Evolutionary conservation across 1,140 invertebrate genomes (phyloP), one percentile per base, ranked within the genome.

Genomic region (Stegodyphus mimosarum): DNA sequence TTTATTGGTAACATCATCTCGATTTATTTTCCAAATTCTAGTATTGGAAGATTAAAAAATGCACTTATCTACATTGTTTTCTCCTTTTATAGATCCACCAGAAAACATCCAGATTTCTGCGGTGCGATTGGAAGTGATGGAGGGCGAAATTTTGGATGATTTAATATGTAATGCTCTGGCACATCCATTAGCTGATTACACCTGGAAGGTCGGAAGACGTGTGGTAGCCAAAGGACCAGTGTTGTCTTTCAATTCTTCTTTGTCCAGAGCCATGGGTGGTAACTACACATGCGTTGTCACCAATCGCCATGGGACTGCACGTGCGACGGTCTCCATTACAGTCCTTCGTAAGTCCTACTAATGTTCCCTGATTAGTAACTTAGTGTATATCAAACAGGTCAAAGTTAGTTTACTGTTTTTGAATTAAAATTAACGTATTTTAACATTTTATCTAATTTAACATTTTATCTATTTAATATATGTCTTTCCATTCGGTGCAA

Each of bases 71-170:
- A 15, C 11, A 48, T 66, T 53, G 7, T 87, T 88, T 83, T 33
- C 87, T 72, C 67, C 53, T 64, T 70, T 90, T 89, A 71, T 91
- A 97, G 96, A 95, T 93, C 95, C 96, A 79, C 96, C 96, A 7
- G 95, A 96, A 89, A 94, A 96, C 88, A 93, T 96, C 87, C 94
- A 93, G 2, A 94, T 97, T 6, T 94, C 94, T 0, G 93, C 93
- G 13, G 91, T 91, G 66, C 90, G 93, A 53, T 92, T 97, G 50
- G 93, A 94, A 86, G 95, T 98, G 9, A 92, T 93, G 50, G 96
- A 96, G 89, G 94, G 94, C 84, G 93, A 94, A 86, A 94, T 87
- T 94, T 95, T 13, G 18, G 86, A 87, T 55, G 94, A 93, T 73
- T 93, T 93, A 88, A 93, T 97, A 72, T 98, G 96, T 89, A 92